phyloP scores from a whole-genome alignment of 2,888 invertebrate genomes.

The Ypsolopha scabrella region DNA sequence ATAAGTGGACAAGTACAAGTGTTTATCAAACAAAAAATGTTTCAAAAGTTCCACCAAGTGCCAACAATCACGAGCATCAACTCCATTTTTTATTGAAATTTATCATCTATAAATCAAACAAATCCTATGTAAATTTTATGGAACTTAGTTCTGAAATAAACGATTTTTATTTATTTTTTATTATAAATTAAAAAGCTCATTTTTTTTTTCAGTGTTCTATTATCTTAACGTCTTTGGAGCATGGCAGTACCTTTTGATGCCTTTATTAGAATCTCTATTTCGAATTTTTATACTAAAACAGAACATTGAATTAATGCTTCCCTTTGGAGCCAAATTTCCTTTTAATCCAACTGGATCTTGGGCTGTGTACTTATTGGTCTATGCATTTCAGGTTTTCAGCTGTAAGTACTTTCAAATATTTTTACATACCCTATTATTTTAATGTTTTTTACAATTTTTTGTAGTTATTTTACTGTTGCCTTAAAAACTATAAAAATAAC shows the following conservation, averaged over 20 bases:
- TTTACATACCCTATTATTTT: background rate
- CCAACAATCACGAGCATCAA: too few species aligned
- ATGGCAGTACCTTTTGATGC: conserved; percentile 25
- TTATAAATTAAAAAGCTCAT: too few species aligned
- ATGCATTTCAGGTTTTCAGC: conserved; percentile 16
- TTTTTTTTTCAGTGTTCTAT: conserved; percentile 24
- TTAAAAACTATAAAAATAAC: too few species aligned
- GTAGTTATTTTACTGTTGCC: too few species aligned
- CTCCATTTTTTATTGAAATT: too few species aligned
- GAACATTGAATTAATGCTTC: conserved; percentile 14
- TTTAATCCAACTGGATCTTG: conserved; percentile 16
- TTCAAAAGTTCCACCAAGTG: too few species aligned
- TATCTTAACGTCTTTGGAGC: conserved; percentile 26
- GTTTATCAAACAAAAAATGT: too few species aligned
- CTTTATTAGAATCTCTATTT: conserved; percentile 23
- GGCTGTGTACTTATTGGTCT: conserved; percentile 16
- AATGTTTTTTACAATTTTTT: background rate
- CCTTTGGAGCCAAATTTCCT: conserved; percentile 18
- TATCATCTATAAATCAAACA: too few species aligned
- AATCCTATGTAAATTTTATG: too few species aligned
- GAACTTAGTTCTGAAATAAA: too few species aligned
- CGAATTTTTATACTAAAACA: conserved; percentile 20
- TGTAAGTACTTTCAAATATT: conserved; percentile 15
- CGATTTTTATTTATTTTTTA: too few species aligned
- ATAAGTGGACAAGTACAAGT: too few species aligned